Evolutionary conservation across 2,888 invertebrate genomes (phyloP).

Genomic region (Acheta domesticus): DNA sequence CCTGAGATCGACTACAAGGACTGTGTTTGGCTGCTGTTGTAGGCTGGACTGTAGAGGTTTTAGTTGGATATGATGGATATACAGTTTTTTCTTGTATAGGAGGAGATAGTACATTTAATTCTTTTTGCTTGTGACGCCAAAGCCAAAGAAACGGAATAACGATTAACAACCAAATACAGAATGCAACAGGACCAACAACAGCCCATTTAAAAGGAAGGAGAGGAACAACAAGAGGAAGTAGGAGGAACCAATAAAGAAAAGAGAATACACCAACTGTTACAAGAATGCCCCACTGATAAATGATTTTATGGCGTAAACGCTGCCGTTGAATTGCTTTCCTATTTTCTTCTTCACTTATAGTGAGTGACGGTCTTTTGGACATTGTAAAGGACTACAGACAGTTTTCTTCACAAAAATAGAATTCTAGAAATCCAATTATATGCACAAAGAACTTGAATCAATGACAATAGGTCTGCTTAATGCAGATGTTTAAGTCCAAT

Average conservation of each 20-base stretch:
- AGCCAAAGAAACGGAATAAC: constrained; percentile 26
- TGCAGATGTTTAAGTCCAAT: no score
- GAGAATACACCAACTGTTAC: constrained; percentile 35
- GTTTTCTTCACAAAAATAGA: no score
- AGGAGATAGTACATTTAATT: background rate
- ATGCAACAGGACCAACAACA: constrained; percentile 31
- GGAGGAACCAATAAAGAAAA: constrained; percentile 37
- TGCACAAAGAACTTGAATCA: no score
- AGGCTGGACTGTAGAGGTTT: constrained; percentile 25
- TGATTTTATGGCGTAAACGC: background rate
- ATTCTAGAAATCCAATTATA: no score
- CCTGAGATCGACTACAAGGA: background rate
- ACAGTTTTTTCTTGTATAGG: background rate
- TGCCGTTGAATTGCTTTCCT: no score
- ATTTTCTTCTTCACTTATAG: no score
- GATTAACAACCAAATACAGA: constrained; percentile 33
- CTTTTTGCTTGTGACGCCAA: constrained; percentile 28
- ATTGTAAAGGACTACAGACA: no score
- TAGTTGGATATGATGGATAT: constrained; percentile 25
- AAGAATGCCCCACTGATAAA: constrained; percentile 26
- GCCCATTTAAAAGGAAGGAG: constrained; percentile 26
- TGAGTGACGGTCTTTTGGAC: no score
- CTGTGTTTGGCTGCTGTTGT: constrained; percentile 3
- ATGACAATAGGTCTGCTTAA: no score
- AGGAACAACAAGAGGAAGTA: constrained; percentile 36